Base-by-base conservation (phyloP, 1,140 invertebrate species). In the Trichoplusia ni region DNA sequence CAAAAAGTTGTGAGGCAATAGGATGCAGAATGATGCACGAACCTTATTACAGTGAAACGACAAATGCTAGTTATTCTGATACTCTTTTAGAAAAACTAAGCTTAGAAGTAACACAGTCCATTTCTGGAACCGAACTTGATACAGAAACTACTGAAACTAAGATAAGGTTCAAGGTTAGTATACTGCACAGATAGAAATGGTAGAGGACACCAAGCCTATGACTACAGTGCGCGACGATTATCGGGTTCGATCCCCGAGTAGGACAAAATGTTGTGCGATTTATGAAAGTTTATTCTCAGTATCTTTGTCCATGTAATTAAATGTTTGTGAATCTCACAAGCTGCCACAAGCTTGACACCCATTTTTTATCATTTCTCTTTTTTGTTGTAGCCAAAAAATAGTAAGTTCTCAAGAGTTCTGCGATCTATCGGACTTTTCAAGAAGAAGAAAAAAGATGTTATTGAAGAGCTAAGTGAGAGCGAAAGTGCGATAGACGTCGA, bases 1-100 rank as follows among this genome's bases (percentile, higher is more conserved):
- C 86, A 2, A 90, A 87, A 62, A 90, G 86, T 61, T 90, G 85
- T 49, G 86, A 89, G 65, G 86, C 84, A 0, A 80, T 89, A 14
- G 73, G 77, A 5, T 75, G 77, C 11, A 72, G 67, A 64, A 53
- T 71, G 9, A 37, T 51, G 11, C 67, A 72, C 0, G 75, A 82
- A 13, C 65, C 64, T 19, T 73, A 66, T 47, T 71, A 72, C 59
- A 68, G 70, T 13, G 18, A n/a, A n/a, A n/a, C 11, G 14, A 76
- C 77, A 11, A 79, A 83, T 46, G 51, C 75, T 4, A 86, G 76
- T 51, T 87, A 77, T 38, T 90, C 86, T 0, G 86, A 88, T 51
- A 82, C 85, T 4, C 9, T 86, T 16, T 49, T 90, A 29, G 85
- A 86, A 54, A 86, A 80, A 37, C 56, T 84, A 1, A 90, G 82